Percentiles rank a stretch among this genome's conserved stretches.
phyloP scores from a whole-genome alignment of 2,888 invertebrate genomes.

The Ichneumoninae sp. region DNA sequence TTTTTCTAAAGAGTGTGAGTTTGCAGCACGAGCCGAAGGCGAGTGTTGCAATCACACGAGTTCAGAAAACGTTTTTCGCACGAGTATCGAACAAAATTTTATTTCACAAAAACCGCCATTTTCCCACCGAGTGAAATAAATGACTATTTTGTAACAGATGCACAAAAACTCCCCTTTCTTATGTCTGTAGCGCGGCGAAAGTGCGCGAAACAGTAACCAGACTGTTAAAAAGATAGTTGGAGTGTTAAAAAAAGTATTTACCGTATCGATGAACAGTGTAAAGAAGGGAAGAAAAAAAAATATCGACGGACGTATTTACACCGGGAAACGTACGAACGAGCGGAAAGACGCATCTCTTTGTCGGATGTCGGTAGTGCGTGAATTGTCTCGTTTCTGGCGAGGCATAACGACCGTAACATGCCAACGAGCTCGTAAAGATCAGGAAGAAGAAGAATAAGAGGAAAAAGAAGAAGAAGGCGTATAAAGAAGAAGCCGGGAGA shows the following conservation, averaged over 20 bases:
- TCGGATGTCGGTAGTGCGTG: slow-evolving; percentile 46
- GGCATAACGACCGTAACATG: slow-evolving; percentile 54
- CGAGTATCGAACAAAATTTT: too few relatives aligned
- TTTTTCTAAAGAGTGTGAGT: too few relatives aligned
- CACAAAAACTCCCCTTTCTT: too few relatives aligned
- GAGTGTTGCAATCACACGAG: too few relatives aligned
- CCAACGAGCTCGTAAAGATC: slow-evolving; percentile 64
- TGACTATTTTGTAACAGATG: too few relatives aligned
- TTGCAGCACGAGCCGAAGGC: too few relatives aligned
- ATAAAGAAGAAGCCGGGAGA: slow-evolving; percentile 26
- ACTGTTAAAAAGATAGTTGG: neutral
- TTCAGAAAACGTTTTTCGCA: too few relatives aligned
- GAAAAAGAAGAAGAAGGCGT: neutral
- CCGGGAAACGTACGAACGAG: slow-evolving; percentile 5
- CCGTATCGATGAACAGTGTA: neutral
- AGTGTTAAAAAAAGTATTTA: neutral
- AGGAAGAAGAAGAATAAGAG: slow-evolving; percentile 49
- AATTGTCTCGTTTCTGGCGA: slow-evolving; percentile 57
- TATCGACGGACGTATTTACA: neutral
- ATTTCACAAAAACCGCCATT: too few relatives aligned
- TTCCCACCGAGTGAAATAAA: too few relatives aligned
- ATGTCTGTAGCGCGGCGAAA: too few relatives aligned
- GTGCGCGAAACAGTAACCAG: neutral
- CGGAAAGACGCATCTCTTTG: slow-evolving; percentile 39
- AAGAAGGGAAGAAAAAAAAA: neutral